Base-by-base conservation (phyloP, 2,888 invertebrate species). In the Stegophylla sp. region DNA sequence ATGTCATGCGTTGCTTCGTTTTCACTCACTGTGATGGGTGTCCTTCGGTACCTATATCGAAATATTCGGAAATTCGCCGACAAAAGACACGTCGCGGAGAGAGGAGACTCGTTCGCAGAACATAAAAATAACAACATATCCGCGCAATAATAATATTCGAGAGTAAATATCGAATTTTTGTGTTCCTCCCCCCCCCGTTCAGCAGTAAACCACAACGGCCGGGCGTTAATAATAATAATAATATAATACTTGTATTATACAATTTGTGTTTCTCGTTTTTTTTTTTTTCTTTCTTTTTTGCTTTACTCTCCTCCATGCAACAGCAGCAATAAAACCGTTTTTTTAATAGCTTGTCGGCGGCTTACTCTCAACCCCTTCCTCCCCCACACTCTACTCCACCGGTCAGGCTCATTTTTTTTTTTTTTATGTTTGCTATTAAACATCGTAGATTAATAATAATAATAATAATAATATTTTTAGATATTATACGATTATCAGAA, bases 261-360 rank as follows among this genome's bases (percentile, higher is more conserved):
- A 71, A 79, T 79, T 79, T 61, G 48, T 63, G 34, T 77, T 76
- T 34, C 26, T 76, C 20, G 10, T 45, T 45, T 23, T 43, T 48
- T 26, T 48, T 28, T 73, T 53, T 53, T 76, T 12, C 53, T 26
- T 45, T 20, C 23, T n/a, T n/a, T n/a, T n/a, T n/a, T n/a, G n/a
- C 26, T 51, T 64, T 45, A 51, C 59, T 71, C 71, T n/a, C n/a
- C n/a, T n/a, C n/a, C n/a, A n/a, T n/a, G n/a, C 79, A 26, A 48
- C 61, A 56, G 17, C 15, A 61, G 73, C 59, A 71, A 79, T 79
- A 79, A 79, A 79, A 79, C 61, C 41, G 71, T 71, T 81, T 72
- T 81, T 72, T 72, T 81, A 74, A 81, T 73, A 74, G 81, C 72
- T 81, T 72, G 81, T 81, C 74, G 81, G 81, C 81, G 81, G 74